A percentile compares a stretch with the other conserved stretches of the same genome.
phyloP scores from a whole-genome alignment of 2,797 vertebrate genomes.

The Gymnothorax reevesii region DNA sequence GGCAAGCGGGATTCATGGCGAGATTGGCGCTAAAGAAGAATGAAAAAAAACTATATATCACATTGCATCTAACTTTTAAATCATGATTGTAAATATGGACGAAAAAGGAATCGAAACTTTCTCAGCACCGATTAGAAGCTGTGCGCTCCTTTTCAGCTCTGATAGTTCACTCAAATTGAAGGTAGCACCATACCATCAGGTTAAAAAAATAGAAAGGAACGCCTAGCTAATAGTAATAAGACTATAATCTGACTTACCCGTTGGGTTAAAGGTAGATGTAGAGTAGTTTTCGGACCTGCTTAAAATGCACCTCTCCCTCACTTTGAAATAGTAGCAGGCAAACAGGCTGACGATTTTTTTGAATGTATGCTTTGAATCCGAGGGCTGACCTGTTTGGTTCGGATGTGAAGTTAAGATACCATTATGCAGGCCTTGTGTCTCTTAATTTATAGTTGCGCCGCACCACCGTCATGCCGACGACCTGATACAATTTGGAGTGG shows the following conservation, averaged over 20 bases:
- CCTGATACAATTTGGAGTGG: constrained; percentile 62
- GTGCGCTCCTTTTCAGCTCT: background rate
- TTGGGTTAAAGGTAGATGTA: background rate
- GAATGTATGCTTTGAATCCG: background rate
- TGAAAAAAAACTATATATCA: constrained; percentile 5
- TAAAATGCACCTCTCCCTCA: background rate
- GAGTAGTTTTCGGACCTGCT: constrained; percentile 15
- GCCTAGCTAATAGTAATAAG: background rate
- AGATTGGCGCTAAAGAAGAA: constrained; percentile 17
- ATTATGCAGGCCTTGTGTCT: constrained; percentile 46
- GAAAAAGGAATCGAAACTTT: background rate
- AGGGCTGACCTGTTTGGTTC: constrained; percentile 61
- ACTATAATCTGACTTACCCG: constrained; percentile 19
- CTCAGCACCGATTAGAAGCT: background rate
- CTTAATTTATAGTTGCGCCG: constrained; percentile 66
- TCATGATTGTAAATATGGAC: background rate
- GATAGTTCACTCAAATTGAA: background rate
- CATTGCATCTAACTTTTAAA: background rate
- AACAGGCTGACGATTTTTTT: constrained; percentile 9
- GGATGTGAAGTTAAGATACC: constrained; percentile 62
- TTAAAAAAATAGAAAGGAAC: background rate
- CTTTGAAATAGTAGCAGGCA: background rate
- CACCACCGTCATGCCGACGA: constrained; percentile 66
- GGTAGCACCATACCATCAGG: background rate
- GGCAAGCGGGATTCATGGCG: constrained; percentile 74